Evolutionary conservation across 2,113 vertebrate genomes (phyloP).

Genomic region (Pygoscelis adeliae): DNA sequence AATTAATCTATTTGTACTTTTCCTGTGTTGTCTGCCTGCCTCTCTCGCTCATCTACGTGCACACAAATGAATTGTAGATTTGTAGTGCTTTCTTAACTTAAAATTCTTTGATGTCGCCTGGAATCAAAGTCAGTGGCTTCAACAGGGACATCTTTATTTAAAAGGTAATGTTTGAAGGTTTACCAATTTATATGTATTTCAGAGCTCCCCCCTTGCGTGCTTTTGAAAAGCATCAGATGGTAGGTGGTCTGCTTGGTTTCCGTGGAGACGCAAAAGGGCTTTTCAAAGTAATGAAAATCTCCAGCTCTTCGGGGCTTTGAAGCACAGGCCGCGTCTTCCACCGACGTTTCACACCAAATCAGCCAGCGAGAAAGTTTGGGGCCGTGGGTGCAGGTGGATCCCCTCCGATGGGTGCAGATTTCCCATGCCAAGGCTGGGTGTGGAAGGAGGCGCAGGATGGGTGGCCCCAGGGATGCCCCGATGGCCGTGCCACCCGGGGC

Average conservation of each 20-base stretch:
- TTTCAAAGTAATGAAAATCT: constrained; percentile 46
- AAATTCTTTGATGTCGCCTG: constrained; percentile 48
- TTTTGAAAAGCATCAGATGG: constrained; percentile 45
- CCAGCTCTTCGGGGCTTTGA: constrained; percentile 23
- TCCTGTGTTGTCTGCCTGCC: constrained; percentile 45
- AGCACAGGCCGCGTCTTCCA: neutral
- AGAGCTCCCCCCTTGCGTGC: neutral
- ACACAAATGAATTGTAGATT: constrained; percentile 38
- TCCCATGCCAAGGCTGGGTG: neutral
- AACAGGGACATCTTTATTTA: constrained; percentile 62
- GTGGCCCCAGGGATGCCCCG: neutral
- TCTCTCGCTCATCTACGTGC: neutral
- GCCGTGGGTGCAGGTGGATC: neutral
- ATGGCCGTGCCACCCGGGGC: neutral
- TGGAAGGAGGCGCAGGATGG: neutral
- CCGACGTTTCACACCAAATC: neutral
- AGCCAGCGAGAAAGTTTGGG: neutral
- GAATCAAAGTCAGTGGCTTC: constrained; percentile 56
- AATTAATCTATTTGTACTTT: constrained; percentile 70
- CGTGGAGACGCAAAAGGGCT: constrained; percentile 58
- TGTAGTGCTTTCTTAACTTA: constrained; percentile 42
- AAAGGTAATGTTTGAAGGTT: constrained; percentile 65
- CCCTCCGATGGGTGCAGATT: rapidly evolving
- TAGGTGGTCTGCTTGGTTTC: constrained; percentile 71
- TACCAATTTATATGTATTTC: constrained; percentile 50